Base-by-base conservation (phyloP, 2,888 invertebrate species). In the Aproaerema taeniolella region DNA sequence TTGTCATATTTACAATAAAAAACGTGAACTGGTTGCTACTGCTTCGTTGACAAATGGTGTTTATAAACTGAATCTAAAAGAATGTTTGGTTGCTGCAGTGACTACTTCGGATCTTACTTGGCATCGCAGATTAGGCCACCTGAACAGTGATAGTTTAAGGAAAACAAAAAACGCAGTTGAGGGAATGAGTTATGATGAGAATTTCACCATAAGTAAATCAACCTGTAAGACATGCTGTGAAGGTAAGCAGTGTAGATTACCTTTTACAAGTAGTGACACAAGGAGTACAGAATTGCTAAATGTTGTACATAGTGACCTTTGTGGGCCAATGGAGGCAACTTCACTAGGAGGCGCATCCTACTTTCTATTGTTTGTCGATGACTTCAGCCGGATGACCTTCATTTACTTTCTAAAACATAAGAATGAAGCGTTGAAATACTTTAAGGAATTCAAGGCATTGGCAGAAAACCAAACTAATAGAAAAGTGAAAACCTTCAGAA, bases 191-290 rank as follows among this genome's bases (percentile, higher is more conserved):
- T 46, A 26, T 20, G 10, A 28, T 8, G 41, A 46, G 2, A 46
- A 31, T 7, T 16, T 24, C 10, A 28, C 13, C 1, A 42, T 39
- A n/a, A 25, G 13, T 9, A 50, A 45, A 15, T 28, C 32, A 1
- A 42, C 6, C 4, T 50, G 50, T 32, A 31, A 32, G 16, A 43
- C 36, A 15, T 41, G 47, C 45, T 52, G 56, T 38, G 45, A 58
- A 48, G 58, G 59, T 7, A 61, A 62, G 37, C 60, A 61, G 32
- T 29, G 26, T 0, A 36, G 58, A 9, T 33, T 53, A 44, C 54
- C 60, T n/a, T 63, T 63, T 44, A 31, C 35, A 15, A 15, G 41
- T 16, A 28, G 40, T 43, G 9, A 29, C 20, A 31, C 52, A 43
- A 31, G 52, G 45, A 55, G 52, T 24, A 42, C 20, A 10, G 32